Evolutionary conservation across 2,888 invertebrate genomes (phyloP).

Genomic region (Eilema griseolum): DNA sequence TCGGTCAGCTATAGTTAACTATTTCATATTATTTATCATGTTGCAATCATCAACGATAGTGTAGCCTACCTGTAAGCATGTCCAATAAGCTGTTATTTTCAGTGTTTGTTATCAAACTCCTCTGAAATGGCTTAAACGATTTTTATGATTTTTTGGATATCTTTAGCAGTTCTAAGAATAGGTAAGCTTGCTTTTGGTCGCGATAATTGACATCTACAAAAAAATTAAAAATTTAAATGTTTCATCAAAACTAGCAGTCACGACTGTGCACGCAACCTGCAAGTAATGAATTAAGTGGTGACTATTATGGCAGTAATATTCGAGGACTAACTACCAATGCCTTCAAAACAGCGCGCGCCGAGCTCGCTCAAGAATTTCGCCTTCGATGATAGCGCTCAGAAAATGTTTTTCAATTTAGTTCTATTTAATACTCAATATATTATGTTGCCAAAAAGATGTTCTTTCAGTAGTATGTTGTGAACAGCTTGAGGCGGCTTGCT

Average conservation of each 20-base stretch:
- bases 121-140: too few species aligned
- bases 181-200: too few species aligned
- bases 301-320: neutral
- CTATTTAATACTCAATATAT: constrained; percentile 54
- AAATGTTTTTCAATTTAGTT: constrained; percentile 42
- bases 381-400: constrained; percentile 51
- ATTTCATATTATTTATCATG: too few species aligned
- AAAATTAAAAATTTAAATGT: neutral
- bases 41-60: too few species aligned
- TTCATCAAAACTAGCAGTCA: neutral
- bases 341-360: constrained; percentile 15
- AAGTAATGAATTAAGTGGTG: neutral
- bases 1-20: too few species aligned
- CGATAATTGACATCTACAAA: too few species aligned
- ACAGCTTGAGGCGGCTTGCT: constrained; percentile 33
- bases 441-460: constrained; percentile 66
- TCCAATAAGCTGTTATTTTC: neutral
- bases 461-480: constrained; percentile 46
- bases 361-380: constrained; percentile 47
- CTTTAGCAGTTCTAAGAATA: too few species aligned
- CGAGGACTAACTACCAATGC: constrained; percentile 19
- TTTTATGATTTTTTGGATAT: too few species aligned
- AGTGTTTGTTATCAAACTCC: neutral
- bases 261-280: neutral
- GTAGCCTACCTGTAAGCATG: neutral